Conservation (phyloP, 2,888 invertebrate genomes). For the Theretra japonica region DNA sequence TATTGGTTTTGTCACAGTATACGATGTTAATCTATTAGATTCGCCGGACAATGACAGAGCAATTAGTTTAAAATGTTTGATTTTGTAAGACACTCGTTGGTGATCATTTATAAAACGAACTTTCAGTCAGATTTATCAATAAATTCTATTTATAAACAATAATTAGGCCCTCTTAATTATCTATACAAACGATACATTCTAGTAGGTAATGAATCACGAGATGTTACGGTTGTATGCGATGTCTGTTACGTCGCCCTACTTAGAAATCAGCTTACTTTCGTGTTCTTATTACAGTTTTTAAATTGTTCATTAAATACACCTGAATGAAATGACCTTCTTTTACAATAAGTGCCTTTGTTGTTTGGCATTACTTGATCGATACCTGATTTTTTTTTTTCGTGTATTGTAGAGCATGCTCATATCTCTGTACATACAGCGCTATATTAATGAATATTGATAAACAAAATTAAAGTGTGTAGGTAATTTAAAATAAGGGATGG, state of each 20-base stretch:
- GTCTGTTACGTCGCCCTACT: background rate
- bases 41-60: conserved; percentile 24
- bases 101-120: no score
- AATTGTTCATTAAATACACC: background rate
- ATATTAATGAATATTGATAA: no score
- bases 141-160: no score
- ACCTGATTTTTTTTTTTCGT: background rate
- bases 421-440: no score
- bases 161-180: background rate
- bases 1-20: conserved; percentile 29
- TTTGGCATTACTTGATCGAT: background rate
- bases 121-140: no score
- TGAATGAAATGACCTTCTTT: background rate
- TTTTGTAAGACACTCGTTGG: no score
- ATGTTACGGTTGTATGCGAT: background rate
- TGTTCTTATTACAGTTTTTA: background rate
- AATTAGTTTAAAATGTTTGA: background rate
- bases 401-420: no score
- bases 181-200: background rate
- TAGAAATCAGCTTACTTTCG: conserved; percentile 15
- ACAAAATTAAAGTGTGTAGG: no score
- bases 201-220: conserved; percentile 1
- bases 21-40: conserved; percentile 35
- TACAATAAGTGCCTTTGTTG: conserved; percentile 4
- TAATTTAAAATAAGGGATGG: no score